A percentile compares a stretch with the other conserved stretches of the same genome.
phyloP scores from a whole-genome alignment of 2,888 invertebrate genomes.

The Pecten maximus region DNA sequence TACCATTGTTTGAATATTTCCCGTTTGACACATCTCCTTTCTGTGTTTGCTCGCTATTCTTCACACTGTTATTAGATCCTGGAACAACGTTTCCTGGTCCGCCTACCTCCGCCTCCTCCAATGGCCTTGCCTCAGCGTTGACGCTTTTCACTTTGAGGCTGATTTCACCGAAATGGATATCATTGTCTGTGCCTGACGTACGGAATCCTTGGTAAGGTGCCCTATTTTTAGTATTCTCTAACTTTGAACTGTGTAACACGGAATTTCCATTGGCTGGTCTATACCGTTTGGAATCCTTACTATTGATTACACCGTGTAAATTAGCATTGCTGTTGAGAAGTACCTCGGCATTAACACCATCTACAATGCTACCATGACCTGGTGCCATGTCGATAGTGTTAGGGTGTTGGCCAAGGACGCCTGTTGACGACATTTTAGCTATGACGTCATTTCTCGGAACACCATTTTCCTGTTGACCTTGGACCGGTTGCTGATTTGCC shows the following conservation, averaged over 20 bases:
- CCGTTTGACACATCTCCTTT: too few species aligned
- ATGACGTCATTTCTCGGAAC: neutral
- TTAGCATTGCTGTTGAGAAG: neutral
- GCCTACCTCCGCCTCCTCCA: neutral
- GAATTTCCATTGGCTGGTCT: neutral
- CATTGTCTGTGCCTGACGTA: neutral
- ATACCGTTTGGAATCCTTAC: neutral
- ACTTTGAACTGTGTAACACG: neutral
- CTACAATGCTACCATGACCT: neutral
- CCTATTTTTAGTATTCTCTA: neutral
- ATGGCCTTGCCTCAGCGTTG: neutral
- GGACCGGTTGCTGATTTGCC: neutral
- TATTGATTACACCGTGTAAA: neutral
- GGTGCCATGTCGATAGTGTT: neutral
- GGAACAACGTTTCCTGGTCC: neutral
- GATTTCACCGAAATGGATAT: neutral
- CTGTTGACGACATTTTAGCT: conserved; percentile 4
- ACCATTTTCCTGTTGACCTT: neutral
- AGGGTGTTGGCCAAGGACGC: neutral
- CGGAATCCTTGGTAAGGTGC: neutral
- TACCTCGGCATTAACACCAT: neutral
- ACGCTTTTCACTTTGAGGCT: neutral
- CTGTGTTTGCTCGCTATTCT: neutral
- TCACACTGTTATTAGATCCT: neutral
- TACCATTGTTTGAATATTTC: too few species aligned